Conservation (phyloP, 2,888 invertebrate species). For the Coremacera marginata region DNA sequence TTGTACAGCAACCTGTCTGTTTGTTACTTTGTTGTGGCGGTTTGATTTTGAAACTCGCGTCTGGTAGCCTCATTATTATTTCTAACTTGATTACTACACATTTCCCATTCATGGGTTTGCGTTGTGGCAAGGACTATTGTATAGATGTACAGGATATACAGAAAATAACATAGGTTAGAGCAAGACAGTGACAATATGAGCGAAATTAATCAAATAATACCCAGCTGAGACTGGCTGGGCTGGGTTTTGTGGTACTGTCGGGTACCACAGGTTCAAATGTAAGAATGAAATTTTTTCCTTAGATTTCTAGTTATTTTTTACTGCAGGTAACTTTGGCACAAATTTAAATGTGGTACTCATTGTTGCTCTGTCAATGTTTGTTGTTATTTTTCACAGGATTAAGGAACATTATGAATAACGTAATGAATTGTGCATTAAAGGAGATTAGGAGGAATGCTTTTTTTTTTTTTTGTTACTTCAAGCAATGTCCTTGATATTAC, state of each 20-base stretch:
- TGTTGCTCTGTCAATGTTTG: too few relatives aligned
- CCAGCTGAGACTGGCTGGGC: slow-evolving; percentile 45
- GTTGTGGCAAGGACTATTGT: not conserved
- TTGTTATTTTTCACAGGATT: too few relatives aligned
- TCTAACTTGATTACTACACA: slow-evolving; percentile 44
- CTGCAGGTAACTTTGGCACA: too few relatives aligned
- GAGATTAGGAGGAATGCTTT: too few relatives aligned
- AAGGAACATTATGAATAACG: too few relatives aligned
- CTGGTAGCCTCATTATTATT: slow-evolving; percentile 40
- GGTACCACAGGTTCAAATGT: not conserved
- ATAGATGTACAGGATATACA: not conserved
- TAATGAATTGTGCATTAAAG: too few relatives aligned
- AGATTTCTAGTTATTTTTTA: not conserved
- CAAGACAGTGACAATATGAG: slow-evolving; percentile 27
- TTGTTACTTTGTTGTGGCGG: not conserved
- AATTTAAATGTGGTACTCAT: too few relatives aligned
- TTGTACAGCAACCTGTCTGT: not conserved
- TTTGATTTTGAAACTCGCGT: not conserved
- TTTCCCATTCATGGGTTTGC: slow-evolving; percentile 3
- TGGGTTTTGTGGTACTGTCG: not conserved
- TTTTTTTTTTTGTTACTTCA: too few relatives aligned
- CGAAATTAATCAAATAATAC: slow-evolving; percentile 49
- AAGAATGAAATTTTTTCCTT: not conserved
- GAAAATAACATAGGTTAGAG: not conserved
- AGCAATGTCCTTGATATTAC: too few relatives aligned